Evolutionary conservation across 2,888 invertebrate genomes (phyloP).

Genomic region (Lasius fuliginosus): DNA sequence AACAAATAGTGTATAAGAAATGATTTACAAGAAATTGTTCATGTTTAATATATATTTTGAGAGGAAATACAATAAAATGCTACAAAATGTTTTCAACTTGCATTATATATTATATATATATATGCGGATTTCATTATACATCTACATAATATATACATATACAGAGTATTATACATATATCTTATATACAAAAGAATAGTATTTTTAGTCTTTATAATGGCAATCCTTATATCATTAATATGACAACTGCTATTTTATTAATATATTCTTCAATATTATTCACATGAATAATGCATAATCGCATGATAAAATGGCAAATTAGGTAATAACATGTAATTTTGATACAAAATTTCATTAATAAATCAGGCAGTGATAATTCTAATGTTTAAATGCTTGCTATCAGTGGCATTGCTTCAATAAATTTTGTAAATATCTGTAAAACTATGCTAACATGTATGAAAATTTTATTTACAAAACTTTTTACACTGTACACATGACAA

Average conservation of each 20-base stretch:
- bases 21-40: background rate
- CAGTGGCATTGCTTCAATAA: conserved; percentile 59
- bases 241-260: conserved; percentile 58
- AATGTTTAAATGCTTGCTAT: conserved; percentile 72
- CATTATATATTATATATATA: conserved; percentile 68
- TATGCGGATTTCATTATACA: conserved; percentile 70
- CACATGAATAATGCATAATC: conserved; percentile 65
- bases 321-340: conserved; percentile 72
- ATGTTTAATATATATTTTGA: conserved; percentile 19
- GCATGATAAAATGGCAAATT: conserved; percentile 65
- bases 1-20: background rate
- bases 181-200: conserved; percentile 75
- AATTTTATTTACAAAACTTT: conserved; percentile 81
- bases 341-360: conserved; percentile 75
- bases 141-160: conserved; percentile 75
- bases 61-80: conserved; percentile 25
- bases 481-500: conserved; percentile 81
- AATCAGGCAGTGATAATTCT: conserved; percentile 80
- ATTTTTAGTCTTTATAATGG: conserved; percentile 68
- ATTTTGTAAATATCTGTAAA: conserved; percentile 67
- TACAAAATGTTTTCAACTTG: conserved; percentile 48
- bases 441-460: conserved; percentile 73
- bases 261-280: conserved; percentile 59
- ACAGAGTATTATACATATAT: conserved; percentile 71
- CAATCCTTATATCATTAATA: conserved; percentile 66